A percentile compares a stretch with the other conserved stretches of the same genome.
Evolutionary conservation across 2,888 invertebrate genomes (phyloP).

Genomic region (Pristionchus exspectatus): DNA sequence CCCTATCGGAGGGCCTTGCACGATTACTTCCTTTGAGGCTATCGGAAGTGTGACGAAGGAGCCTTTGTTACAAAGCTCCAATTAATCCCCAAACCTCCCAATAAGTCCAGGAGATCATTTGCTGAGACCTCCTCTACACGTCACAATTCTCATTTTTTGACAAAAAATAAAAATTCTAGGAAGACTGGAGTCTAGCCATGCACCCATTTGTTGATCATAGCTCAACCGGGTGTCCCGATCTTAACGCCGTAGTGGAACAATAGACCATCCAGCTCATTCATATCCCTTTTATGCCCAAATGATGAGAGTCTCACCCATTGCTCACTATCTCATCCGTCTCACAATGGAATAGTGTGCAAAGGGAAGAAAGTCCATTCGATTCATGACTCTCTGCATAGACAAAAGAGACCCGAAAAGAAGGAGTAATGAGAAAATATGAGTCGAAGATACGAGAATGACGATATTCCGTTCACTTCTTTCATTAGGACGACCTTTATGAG

Average conservation of each 20-base stretch:
- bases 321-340: neutral
- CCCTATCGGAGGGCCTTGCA: neutral
- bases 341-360: neutral
- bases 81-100: too few relatives aligned
- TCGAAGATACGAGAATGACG: neutral
- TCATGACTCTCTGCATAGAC: conserved; percentile 21
- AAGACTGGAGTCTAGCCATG: neutral
- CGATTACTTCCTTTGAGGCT: neutral
- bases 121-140: too few relatives aligned
- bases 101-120: neutral
- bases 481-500: neutral
- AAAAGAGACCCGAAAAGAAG: neutral
- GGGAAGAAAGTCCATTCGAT: neutral
- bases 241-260: neutral
- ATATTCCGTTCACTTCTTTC: neutral
- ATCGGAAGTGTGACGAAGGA: neutral
- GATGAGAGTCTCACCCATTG: neutral
- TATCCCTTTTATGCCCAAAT: neutral
- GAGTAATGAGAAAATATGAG: conserved; percentile 17
- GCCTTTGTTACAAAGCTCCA: neutral
- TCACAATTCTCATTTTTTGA: neutral
- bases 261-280: neutral
- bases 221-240: neutral
- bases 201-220: neutral
- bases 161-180: neutral